Evolutionary conservation across 2,888 invertebrate species (phyloP).

Genomic region (Miltochrista miniata): DNA sequence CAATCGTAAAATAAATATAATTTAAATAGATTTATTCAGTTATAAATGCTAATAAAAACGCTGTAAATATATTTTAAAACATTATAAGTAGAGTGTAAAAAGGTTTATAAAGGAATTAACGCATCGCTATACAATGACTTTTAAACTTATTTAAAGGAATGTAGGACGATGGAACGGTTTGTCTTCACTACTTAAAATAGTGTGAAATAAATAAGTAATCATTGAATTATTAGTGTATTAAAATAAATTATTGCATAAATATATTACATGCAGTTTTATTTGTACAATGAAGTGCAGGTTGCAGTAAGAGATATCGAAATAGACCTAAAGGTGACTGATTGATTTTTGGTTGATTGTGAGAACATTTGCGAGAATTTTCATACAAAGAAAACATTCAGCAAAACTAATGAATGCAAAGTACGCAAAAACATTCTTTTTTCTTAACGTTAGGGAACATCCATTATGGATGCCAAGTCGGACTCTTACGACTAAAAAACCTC

Average conservation of each 20-base stretch:
- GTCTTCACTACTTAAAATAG: slow-evolving; percentile 79
- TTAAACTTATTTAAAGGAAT: slow-evolving; percentile 38
- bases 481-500: too few species aligned
- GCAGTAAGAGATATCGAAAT: too few species aligned
- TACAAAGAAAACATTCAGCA: too few species aligned
- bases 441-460: too few species aligned
- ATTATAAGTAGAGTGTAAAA: slow-evolving; percentile 23
- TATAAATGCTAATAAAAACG: slow-evolving; percentile 15
- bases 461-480: too few species aligned
- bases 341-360: too few species aligned
- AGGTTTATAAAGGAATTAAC: slow-evolving; percentile 29
- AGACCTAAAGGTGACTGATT: too few species aligned
- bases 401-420: too few species aligned
- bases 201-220: slow-evolving; percentile 69
- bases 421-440: too few species aligned
- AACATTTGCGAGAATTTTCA: too few species aligned
- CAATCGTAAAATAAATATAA: slow-evolving; percentile 30
- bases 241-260: slow-evolving; percentile 78
- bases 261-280: slow-evolving; percentile 39
- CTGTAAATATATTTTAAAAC: slow-evolving; percentile 35
- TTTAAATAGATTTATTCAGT: slow-evolving; percentile 13
- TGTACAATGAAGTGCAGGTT: background rate
- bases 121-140: slow-evolving; percentile 35
- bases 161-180: slow-evolving; percentile 54
- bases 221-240: slow-evolving; percentile 80